phyloP scores from a whole-genome alignment of 2,797 vertebrate species.

The Sardinella longiceps region DNA sequence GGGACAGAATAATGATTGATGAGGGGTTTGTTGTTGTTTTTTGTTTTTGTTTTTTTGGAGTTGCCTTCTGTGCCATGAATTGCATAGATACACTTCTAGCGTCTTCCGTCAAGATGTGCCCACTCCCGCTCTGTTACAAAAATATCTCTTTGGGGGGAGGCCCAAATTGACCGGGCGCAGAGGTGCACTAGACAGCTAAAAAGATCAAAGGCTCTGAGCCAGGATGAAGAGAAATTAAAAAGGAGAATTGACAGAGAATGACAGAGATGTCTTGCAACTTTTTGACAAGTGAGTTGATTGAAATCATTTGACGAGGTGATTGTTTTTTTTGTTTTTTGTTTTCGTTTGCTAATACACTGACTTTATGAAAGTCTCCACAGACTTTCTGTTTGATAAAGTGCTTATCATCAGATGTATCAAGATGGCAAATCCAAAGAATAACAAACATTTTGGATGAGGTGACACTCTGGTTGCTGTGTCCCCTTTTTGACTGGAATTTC shows the following conservation, averaged over 20 bases:
- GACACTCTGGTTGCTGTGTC: conserved; percentile 47
- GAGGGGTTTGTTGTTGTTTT: neutral
- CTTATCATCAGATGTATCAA: conserved; percentile 76
- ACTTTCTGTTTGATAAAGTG: conserved; percentile 82
- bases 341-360: conserved; percentile 68
- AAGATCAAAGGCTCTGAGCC: neutral
- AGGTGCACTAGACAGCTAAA: conserved; percentile 51
- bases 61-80: conserved; percentile 5
- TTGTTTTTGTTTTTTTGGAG: neutral
- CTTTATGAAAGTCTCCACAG: conserved; percentile 76
- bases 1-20: neutral
- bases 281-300: neutral
- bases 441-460: conserved; percentile 70
- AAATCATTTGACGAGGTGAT: neutral
- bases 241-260: neutral
- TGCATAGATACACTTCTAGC: conserved; percentile 46
- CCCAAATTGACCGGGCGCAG: conserved; percentile 60
- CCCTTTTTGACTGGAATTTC: conserved; percentile 66
- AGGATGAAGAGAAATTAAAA: neutral
- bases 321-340: neutral
- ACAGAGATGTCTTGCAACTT: neutral
- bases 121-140: conserved; percentile 75
- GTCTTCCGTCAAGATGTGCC: conserved; percentile 58
- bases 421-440: conserved; percentile 76
- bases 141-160: conserved; percentile 74